Base-by-base conservation (phyloP, 2,113 vertebrate species). In the Rallus limicola region DNA sequence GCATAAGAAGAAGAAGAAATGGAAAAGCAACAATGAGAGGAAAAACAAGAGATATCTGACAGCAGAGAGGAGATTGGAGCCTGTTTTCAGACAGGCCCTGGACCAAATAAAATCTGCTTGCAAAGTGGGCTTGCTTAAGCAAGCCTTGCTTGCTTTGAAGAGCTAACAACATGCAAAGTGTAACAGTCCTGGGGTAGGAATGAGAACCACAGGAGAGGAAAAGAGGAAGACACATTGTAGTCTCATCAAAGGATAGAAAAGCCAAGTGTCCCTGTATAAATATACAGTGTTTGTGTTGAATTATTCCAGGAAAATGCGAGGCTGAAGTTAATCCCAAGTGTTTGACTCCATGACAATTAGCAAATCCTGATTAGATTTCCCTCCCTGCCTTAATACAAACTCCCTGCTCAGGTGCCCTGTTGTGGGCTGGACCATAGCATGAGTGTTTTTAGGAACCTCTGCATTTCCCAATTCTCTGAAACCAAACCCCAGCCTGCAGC, bases 341-440 rank as follows among this genome's bases (percentile, higher is more conserved):
- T 70, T 16, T 33, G n/a, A 23, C 36, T 75, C 68, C 74, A 87
- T 44, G 62, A 70, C 64, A 93, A 91, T 89, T 46, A 79, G 48
- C 74, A 85, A 85, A 11, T 21, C 48, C 78, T 87, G 81, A 89
- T 91, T 50, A 94, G 60, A 75, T 92, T 83, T 84, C 48, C 69
- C 34, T 84, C 60, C 13, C 52, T 9, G 67, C 2, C 2, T 3
- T 25, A 29, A 69, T 11, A 48, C 6, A 0, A 58, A 91, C 44
- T 82, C 70, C 75, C 44, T 19, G 38, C 34, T 63, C 86, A 71
- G 88, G 25, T 33, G 74, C 29, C 55, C 52, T 6, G 0, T 15
- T 52, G n/a, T 1, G 0, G 3, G 29, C 42, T 65, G 42, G 1
- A 11, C 1, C 1, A 1, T 0, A 13, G 75, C 78, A 13, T 11